phyloP scores from a whole-genome alignment of 2,797 vertebrate species.

The Okamejei kenojei region DNA sequence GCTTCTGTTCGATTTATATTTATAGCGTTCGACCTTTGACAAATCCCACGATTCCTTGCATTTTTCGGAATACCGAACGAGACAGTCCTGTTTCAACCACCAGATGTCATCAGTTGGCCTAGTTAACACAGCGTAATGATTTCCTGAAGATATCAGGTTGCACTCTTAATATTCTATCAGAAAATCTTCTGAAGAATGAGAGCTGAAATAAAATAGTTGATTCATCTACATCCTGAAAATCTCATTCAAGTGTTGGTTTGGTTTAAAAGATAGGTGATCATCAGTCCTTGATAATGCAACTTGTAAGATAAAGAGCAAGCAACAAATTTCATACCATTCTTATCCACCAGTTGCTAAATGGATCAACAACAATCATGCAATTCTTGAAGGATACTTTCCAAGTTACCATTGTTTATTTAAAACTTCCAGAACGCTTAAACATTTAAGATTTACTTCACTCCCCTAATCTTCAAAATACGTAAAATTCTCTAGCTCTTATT shows the following conservation, averaged over 20 bases:
- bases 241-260: not conserved
- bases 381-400: not conserved
- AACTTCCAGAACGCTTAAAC: not conserved
- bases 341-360: not conserved
- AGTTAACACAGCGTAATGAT: not conserved
- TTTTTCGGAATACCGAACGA: too few species aligned
- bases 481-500: not conserved
- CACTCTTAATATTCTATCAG: not conserved
- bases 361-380: not conserved
- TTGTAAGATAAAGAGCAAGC: not conserved
- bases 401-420: not conserved
- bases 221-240: not conserved
- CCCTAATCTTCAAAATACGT: not conserved
- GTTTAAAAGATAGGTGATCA: not conserved
- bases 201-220: not conserved
- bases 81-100: not conserved
- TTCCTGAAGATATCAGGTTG: not conserved
- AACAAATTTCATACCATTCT: not conserved
- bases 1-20: too few species aligned
- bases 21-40: too few species aligned
- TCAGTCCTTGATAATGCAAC: not conserved
- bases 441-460: not conserved
- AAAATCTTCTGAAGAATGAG: not conserved
- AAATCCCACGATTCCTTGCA: too few species aligned
- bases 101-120: conserved; percentile 21